Evolutionary conservation across 2,888 invertebrate species (phyloP), one percentile per base, ranked within the genome.

Genomic region (Zonitis immaculata): DNA sequence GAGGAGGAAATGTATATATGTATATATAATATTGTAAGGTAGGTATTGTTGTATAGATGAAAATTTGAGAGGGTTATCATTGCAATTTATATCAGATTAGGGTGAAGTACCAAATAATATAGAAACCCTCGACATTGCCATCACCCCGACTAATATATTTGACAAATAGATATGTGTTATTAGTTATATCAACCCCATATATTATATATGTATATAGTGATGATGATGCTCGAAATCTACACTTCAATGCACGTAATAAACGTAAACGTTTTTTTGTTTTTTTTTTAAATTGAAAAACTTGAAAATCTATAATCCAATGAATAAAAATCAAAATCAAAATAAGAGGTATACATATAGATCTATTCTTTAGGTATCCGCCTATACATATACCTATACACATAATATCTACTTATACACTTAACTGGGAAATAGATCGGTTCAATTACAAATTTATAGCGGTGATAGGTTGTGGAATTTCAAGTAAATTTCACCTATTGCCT

Each of bases 31-130:
- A 18, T 45, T 11, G 9, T 26, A 44, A 27, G 27, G 25, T 20
- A 44, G 4, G 3, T 14, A 42, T 22, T 11, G 12, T 20, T 12
- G 7, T 16, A 27, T 16, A n/a, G 27, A 6, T 43, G 42, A 28
- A 11, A 1, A 11, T 26, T 11, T 5, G 46, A 44, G 56, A n/a
- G 72, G 68, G 71, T 66, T 71, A 72, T 71, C 72, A 71, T 69
- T 72, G 68, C 72, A 72, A 73, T 72, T 72, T 72, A 72, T 68
- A 71, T 69, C 68, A 69, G 72, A 73, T 73, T 72, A 72, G 70
- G 71, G 71, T 71, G 70, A 67, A 73, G 71, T 64, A 67, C 64
- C 64, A 60, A 68, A 69, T 73, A 73, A 73, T 73, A 67, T 66
- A 66, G 58, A 71, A 68, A 61, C 72, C 68, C 73, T 73, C 66